Percentiles rank a stretch among this genome's conserved stretches.
Evolutionary conservation across 2,888 invertebrate species (phyloP).

Genomic region (Acanthosepion pharaonis): DNA sequence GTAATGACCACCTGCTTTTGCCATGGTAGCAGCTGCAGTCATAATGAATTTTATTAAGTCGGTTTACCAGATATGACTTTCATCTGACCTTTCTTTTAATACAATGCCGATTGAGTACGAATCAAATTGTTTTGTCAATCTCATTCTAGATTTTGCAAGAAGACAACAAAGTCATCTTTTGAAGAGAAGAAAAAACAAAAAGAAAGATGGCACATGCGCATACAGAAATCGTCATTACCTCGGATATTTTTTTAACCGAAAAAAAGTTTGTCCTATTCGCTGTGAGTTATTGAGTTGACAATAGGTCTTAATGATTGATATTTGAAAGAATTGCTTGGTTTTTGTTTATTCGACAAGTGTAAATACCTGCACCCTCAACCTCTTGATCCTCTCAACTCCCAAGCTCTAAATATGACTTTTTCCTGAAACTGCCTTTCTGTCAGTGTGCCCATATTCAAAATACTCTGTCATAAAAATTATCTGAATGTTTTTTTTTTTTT

Average conservation of each 20-base stretch:
- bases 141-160: background rate
- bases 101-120: background rate
- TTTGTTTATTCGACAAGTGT: background rate
- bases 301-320: background rate
- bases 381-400: too few relatives aligned
- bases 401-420: too few relatives aligned
- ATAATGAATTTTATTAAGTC: too few relatives aligned
- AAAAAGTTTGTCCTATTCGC: background rate
- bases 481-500: too few relatives aligned
- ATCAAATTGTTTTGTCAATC: background rate
- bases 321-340: background rate
- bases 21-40: too few relatives aligned
- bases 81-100: background rate
- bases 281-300: conserved; percentile 20
- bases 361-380: background rate
- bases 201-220: background rate
- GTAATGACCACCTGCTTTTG: too few relatives aligned
- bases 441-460: too few relatives aligned
- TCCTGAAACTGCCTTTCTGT: too few relatives aligned
- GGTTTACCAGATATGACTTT: background rate
- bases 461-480: too few relatives aligned
- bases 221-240: background rate
- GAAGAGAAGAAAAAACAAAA: background rate
- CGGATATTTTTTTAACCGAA: background rate
- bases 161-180: background rate